Evolutionary conservation across 2,888 invertebrate genomes (phyloP).

Genomic region (Allygus modestus): DNA sequence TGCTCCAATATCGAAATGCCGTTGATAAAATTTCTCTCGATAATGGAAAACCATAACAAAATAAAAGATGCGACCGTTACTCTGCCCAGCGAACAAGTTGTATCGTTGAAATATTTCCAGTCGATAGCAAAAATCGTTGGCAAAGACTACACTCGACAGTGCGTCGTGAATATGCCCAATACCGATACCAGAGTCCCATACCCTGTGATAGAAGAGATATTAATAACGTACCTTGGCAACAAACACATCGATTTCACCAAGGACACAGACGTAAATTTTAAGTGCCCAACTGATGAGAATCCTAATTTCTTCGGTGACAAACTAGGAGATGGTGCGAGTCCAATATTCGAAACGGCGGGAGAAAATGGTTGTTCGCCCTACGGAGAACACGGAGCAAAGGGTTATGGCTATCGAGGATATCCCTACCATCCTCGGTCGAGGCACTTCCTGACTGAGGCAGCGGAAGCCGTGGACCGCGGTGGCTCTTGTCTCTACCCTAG

Average conservation of each 20-base stretch:
- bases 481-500: not conserved
- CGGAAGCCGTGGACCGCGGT: not conserved
- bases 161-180: conserved; percentile 14
- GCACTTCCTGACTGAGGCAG: not conserved
- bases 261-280: conserved; percentile 14
- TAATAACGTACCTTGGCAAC: not conserved
- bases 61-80: conserved; percentile 17
- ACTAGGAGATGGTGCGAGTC: not conserved
- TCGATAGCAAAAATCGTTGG: not conserved
- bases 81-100: not conserved
- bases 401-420: not conserved
- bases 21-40: not conserved
- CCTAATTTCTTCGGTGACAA: not conserved
- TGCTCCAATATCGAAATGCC: not conserved
- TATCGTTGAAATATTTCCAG: not conserved
- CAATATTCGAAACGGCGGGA: not conserved
- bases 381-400: not conserved
- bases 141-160: conserved; percentile 1
- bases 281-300: not conserved
- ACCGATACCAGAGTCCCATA: not conserved
- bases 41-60: not conserved
- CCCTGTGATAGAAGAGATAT: not conserved
- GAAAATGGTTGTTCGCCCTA: not conserved
- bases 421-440: not conserved
- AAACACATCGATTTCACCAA: not conserved